phyloP scores from a whole-genome alignment of 2,888 invertebrate species.

The Napeogenes sylphis region DNA sequence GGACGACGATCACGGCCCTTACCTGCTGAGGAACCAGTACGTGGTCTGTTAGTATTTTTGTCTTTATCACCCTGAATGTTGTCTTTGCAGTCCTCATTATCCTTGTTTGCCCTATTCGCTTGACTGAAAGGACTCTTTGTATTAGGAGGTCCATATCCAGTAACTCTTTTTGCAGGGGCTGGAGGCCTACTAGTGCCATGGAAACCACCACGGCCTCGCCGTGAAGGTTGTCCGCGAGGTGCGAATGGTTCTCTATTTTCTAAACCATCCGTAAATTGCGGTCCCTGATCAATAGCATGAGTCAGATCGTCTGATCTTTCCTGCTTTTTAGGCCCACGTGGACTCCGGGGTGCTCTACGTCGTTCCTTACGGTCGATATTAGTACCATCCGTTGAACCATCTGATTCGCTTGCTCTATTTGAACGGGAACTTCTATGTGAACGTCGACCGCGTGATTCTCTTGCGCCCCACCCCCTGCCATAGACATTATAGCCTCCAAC shows the following conservation, averaged over 20 bases:
- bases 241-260: slow-evolving; percentile 85
- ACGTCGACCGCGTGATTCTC: slow-evolving; percentile 71
- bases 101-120: slow-evolving; percentile 61
- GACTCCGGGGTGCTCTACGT: slow-evolving; percentile 75
- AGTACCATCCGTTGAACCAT: slow-evolving; percentile 84
- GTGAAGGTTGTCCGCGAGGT: slow-evolving; percentile 92
- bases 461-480: slow-evolving; percentile 70
- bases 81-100: slow-evolving; percentile 62
- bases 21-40: slow-evolving; percentile 81
- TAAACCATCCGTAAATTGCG: slow-evolving; percentile 49
- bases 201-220: slow-evolving; percentile 86
- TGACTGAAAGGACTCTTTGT: slow-evolving; percentile 86
- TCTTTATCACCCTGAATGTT: slow-evolving; percentile 78
- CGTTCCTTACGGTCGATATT: slow-evolving; percentile 72
- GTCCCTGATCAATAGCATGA: slow-evolving; percentile 45
- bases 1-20: slow-evolving; percentile 69
- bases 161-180: slow-evolving; percentile 79
- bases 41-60: slow-evolving; percentile 78
- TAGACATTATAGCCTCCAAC: slow-evolving; percentile 64
- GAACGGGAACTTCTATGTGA: slow-evolving; percentile 69
- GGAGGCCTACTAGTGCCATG: slow-evolving; percentile 66
- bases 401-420: slow-evolving; percentile 82
- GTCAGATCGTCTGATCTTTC: slow-evolving; percentile 76
- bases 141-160: slow-evolving; percentile 88
- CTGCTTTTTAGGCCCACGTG: slow-evolving; percentile 79